Evolutionary conservation across 2,797 vertebrate species (phyloP), one percentile per base, ranked within the genome.

Genomic region (Selene dorsalis): DNA sequence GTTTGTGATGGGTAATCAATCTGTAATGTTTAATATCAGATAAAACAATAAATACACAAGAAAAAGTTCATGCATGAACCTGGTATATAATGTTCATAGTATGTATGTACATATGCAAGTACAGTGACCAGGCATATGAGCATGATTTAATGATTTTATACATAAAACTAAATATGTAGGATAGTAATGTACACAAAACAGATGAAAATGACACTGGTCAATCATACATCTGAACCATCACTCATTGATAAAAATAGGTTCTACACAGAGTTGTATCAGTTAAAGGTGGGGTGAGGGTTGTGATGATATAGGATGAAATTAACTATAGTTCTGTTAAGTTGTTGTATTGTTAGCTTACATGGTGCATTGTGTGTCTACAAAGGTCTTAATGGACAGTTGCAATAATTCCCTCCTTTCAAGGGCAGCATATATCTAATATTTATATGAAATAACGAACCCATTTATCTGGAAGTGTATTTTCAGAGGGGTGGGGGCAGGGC

Each of bases 361-460:
- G 41, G 35, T 58, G 59, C 55, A 30, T 52, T 66, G 61, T 75
- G 77, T 73, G 35, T 18, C 61, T 78, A 43, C 75, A 73, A 87
- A 89, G 61, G 67, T 90, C 73, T 71, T 79, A 89, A 85, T 61
- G 63, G 88, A 92, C 85, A 87, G 59, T 84, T 89, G 69, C 87
- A 74, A 82, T 88, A 81, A 86, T 91, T 87, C 76, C 77, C 70
- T 77, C 79, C 72, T 89, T 91, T 89, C 89, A 94, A 93, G 92
- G 93, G 84, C 89, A 90, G 84, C 87, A 88, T 80, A 89, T 89
- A 93, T 93, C 80, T 90, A 93, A 93, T 93, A 94, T 94, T 94
- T 93, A 93, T 93, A 89, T 77, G 87, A 92, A 94, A 92, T 92
- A 93, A 92, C 75, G 82, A 92, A 90, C 83, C 91, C 92, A 91